Evolutionary conservation across 2,888 invertebrate genomes (phyloP), one percentile per base, ranked within the genome.

Genomic region (Salpingus planirostris): DNA sequence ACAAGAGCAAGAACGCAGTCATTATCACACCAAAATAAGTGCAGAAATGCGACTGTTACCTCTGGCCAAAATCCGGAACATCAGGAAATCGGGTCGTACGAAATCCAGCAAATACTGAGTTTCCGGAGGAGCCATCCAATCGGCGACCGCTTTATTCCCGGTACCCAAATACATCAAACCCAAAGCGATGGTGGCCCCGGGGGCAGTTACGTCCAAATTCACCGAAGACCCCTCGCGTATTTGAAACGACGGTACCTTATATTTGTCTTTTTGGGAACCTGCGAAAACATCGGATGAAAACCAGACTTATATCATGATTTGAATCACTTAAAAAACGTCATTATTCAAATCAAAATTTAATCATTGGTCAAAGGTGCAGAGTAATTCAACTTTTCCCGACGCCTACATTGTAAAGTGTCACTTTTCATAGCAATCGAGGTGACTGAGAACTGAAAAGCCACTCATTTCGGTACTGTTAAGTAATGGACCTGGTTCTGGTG

Each of bases 171-270:
- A 96, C 74, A 95, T 84, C 50, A 97, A 74, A 0, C 95, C 96
- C 2, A 98, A 69, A 0, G 97, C 96, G 15, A 96, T 68, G 0
- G 93, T 93, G 1, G 97, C 95, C 1, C 95, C 95, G 0, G 96
- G 93, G 1, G 92, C 84, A 2, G 95, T 96, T 27, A 97, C 90
- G 67, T 97, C 93, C 36, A 92, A 79, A 67, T 97, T 97, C 26
- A 92, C 87, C 1, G 78, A 77, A 37, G 86, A 83, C 1, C 92
- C 91, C 64, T 95, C 93, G 30, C 88, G 76, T 42, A 91, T 85
- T 65, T 90, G 89, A 60, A 88, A 82, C 31, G 82, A 82, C 0
- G 88, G 81, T 3, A 87, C 78, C 60, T 85, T 89, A 62, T 88
- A 90, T 55, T 89, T 87, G 49, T 92, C 91, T 55, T 81, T 87